Percentiles rank a stretch among this genome's conserved stretches.
These are phyloP conservation scores for Florisuga fusca DNA, from an alignment of 2,797 vertebrate species.

Conservation along the genomic window DNA sequence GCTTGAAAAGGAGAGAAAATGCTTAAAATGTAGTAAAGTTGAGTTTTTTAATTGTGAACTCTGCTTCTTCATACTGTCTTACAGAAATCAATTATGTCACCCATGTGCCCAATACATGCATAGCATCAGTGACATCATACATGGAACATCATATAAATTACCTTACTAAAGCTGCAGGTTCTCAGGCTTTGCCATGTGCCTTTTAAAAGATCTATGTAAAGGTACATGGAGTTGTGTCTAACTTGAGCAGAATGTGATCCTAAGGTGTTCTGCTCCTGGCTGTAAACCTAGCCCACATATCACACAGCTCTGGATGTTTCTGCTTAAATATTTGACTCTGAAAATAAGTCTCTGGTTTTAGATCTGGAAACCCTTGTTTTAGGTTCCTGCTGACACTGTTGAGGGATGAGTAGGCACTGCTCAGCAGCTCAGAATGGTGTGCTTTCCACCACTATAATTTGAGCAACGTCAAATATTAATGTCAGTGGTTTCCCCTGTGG, in stretches of 20 bases:
- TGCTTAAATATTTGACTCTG: not conserved
- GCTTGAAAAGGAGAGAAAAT: not conserved
- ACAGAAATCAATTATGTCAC: not conserved
- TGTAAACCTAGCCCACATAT: not conserved
- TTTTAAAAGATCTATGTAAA: not conserved
- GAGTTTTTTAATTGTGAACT: not conserved
- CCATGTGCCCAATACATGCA: not conserved
- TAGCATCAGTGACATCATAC: not conserved
- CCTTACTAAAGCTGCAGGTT: not conserved
- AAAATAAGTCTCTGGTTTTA: not conserved
- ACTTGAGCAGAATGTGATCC: not conserved
- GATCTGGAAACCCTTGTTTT: not conserved
- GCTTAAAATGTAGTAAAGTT: not conserved
- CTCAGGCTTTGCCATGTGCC: not conserved
- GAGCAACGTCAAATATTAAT: not conserved
- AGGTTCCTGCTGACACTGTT: not conserved
- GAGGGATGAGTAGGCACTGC: not conserved
- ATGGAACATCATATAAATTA: not conserved
- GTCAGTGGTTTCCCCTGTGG: not conserved
- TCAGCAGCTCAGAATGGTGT: not conserved
- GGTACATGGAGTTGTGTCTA: not conserved
- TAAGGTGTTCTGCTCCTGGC: not conserved
- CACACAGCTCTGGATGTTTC: not conserved
- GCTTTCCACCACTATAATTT: not conserved
- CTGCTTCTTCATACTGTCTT: not conserved